Base-by-base conservation (phyloP, 2,113 vertebrate genomes). In the Isichthys henryi region DNA sequence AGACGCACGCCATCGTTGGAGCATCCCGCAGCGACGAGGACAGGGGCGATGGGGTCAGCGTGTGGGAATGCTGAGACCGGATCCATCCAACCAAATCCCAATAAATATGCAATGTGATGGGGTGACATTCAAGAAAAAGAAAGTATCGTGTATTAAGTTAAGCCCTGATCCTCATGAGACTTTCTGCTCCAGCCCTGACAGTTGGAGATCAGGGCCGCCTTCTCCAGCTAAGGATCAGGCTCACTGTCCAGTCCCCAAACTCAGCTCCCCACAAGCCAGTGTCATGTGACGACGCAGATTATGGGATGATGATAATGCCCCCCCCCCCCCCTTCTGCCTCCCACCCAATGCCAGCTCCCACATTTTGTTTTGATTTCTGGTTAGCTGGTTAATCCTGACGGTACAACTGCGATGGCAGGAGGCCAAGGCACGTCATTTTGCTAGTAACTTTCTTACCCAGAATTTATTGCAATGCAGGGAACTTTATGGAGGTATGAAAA, bases 171-270 rank as follows among this genome's bases (percentile, higher is more conserved):
- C 93, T 94, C 92, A 90, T 90, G 90, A 91, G 91, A 90, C 92
- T 92, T 90, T 92, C 88, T 92, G 92, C 92, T 92, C 93, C 89
- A 91, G 90, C 92, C 93, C 91, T 94, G 95, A 94, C 94, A 94
- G 94, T 92, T 94, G 91, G 87, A 93, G 93, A 95, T 95, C 94
- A 90, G 92, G 91, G 91, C 90, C 90, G 87, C 90, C 92, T 90
- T 90, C 92, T 90, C 93, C 92, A 93, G 93, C 90, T 88, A 49
- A 46, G 93, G 93, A 95, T 95, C 94, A 94, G 93, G 92, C 92
- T 91, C 89, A 94, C 93, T 92, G 93, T 92, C 91, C 92, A 93
- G 91, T 89, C 93, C 92, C 91, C 92, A 91, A 88, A 90, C 93
- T 91, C 90, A 45, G 90, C 91, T 90, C 93, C 88, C 86, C 91